Conservation (phyloP, 2,888 invertebrate species). For the Lepetodrilus schrolli region DNA sequence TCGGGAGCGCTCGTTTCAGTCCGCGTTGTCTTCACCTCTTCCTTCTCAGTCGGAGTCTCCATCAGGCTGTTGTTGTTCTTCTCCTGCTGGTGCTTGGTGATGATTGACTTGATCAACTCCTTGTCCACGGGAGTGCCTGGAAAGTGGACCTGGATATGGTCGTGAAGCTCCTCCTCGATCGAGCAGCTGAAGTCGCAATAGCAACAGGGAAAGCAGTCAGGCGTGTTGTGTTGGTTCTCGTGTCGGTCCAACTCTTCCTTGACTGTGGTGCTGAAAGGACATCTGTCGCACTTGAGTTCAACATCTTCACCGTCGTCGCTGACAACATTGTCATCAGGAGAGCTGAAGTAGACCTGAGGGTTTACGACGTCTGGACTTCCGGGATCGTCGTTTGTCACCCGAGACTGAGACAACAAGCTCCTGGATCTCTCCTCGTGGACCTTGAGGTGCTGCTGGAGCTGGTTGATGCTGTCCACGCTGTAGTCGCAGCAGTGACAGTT, state of each 20-base stretch:
- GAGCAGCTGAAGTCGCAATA: constrained; percentile 66
- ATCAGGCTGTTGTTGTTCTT: constrained; percentile 23
- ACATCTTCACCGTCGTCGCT: constrained; percentile 33
- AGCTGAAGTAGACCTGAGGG: constrained; percentile 50
- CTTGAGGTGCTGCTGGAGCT: constrained; percentile 55
- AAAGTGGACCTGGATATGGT: constrained; percentile 65
- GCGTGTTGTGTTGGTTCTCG: constrained; percentile 52
- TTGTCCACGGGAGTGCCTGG: constrained; percentile 56
- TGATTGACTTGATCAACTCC: constrained; percentile 44
- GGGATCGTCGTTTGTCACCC: constrained; percentile 39
- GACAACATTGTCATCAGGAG: constrained; percentile 15
- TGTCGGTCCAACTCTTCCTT: constrained; percentile 59
- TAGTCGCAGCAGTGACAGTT: constrained; percentile 61
- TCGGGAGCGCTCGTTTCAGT: constrained; percentile 45
- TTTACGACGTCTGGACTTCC: constrained; percentile 46
- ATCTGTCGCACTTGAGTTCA: constrained; percentile 64
- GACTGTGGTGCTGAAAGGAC: constrained; percentile 63
- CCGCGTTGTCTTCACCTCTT: constrained; percentile 32
- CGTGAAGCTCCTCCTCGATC: constrained; percentile 48
- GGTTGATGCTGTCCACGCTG: constrained; percentile 53
- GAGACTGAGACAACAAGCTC: constrained; percentile 41
- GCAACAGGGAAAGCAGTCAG: constrained; percentile 54
- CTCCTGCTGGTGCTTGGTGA: constrained; percentile 26
- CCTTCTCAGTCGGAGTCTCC: constrained; percentile 33
- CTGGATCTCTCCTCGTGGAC: constrained; percentile 42